Evolutionary conservation across 2,888 invertebrate species (phyloP), one percentile per base, ranked within the genome.

Genomic region (Falcaria lacertinaria): DNA sequence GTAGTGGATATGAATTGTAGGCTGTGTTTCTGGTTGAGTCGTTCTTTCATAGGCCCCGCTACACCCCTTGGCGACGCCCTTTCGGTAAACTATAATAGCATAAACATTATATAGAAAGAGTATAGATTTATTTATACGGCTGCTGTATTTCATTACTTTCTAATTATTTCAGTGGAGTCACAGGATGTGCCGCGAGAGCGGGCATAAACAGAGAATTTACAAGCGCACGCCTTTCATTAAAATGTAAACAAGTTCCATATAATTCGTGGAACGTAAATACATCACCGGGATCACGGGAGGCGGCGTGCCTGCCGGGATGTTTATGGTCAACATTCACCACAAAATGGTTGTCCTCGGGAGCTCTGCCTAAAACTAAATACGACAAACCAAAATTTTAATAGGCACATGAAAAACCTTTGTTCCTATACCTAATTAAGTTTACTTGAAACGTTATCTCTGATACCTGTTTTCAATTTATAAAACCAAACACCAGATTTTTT

Each of bases 241-340:
- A 78, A 80, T 80, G 79, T 81, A 80, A 82, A 83, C 80, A 77
- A 73, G 79, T 66, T 70, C 64, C 66, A 74, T 74, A 73, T 76
- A 74, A 76, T 73, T 76, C 74, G 69, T 64, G 70, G 70, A 68
- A 63, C 64, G 73, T 75, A 75, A 74, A 76, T 74, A 76, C 69
- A 70, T 75, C 72, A 73, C 59, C 51, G 53, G 63, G 63, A 67
- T 69, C 64, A 57, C 58, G 57, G 60, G 62, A 50, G 54, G 56
- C 54, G 45, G 57, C 52, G 52, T 52, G 51, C 61, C 58, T 50
- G 48, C 56, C 51, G 60, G 54, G 55, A 70, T 69, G 69, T 73
- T 80, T 76, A 76, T 69, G 74, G 79, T 76, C 70, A 74, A 59
- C 66, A 64, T 69, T 68, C 69, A 64, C 70, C 74, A 56, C 75